A percentile compares a stretch with the other conserved stretches of the same genome.
phyloP scores from a whole-genome alignment of 2,113 vertebrate species.

The Typhlomys cinereus region DNA sequence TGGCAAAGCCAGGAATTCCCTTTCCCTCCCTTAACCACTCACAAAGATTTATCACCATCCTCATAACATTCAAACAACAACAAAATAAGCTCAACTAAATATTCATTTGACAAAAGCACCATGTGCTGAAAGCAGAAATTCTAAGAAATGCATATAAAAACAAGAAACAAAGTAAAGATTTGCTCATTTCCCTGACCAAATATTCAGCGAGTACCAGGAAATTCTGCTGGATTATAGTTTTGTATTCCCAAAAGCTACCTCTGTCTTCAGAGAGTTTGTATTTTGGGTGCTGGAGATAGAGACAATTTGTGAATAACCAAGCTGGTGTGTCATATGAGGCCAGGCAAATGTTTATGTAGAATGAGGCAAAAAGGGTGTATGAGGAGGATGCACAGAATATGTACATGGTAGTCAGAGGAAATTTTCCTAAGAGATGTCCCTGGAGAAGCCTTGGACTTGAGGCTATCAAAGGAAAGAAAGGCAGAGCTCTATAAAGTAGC shows the following conservation, averaged over 20 bases:
- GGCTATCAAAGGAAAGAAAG: neutral
- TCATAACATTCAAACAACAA: neutral
- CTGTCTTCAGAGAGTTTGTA: neutral
- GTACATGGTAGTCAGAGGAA: neutral
- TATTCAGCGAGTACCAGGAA: neutral
- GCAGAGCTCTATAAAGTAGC: rapidly evolving
- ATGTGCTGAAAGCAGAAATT: neutral
- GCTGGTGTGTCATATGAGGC: neutral
- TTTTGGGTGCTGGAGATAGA: neutral
- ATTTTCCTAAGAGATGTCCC: too few relatives aligned
- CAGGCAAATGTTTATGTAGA: neutral
- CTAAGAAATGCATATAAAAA: neutral
- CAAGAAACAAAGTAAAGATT: neutral
- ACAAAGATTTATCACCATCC: neutral
- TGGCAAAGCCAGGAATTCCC: neutral
- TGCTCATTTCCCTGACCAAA: neutral
- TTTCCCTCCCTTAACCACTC: neutral
- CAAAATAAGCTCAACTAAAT: neutral
- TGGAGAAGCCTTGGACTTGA: neutral
- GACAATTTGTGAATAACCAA: neutral
- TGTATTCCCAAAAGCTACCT: neutral
- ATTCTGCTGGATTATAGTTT: neutral
- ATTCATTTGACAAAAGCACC: neutral
- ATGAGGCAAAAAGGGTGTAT: neutral
- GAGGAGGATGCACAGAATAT: neutral